These are phyloP conservation scores for Globodera ellingtonae DNA, from an alignment of 1,140 invertebrate genomes.

Conservation along the genomic window DNA sequence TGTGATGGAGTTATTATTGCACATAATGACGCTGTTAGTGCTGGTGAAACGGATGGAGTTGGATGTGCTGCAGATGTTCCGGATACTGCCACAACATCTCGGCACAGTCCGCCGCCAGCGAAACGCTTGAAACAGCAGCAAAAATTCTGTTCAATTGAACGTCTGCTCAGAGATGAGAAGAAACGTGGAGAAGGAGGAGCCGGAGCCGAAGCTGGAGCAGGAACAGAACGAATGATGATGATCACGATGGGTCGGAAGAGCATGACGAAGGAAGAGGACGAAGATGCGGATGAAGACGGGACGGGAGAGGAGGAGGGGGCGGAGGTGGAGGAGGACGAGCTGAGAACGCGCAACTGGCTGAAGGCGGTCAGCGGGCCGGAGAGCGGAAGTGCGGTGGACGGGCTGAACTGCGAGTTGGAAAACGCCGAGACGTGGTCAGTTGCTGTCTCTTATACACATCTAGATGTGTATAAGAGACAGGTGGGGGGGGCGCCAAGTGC, in stretches of 20 bases:
- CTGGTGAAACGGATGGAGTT: background rate
- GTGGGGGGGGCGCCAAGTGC: too few relatives aligned
- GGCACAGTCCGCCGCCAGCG: background rate
- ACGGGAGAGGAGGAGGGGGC: background rate
- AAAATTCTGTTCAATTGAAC: background rate
- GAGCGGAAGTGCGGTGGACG: background rate
- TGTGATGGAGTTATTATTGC: background rate
- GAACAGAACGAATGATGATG: slow-evolving; percentile 5
- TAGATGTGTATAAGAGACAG: too few relatives aligned
- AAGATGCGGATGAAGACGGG: background rate
- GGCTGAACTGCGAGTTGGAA: slow-evolving; percentile 27
- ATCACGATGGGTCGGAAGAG: background rate
- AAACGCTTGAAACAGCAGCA: background rate
- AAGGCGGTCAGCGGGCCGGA: background rate
- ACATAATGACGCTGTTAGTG: background rate
- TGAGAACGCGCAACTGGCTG: background rate
- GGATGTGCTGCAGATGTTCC: background rate
- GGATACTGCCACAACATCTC: background rate
- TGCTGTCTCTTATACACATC: too few relatives aligned
- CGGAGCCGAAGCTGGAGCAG: background rate
- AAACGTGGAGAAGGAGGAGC: background rate
- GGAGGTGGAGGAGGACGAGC: background rate
- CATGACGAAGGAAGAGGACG: background rate
- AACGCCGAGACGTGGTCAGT: slow-evolving; percentile 21
- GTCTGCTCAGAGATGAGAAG: background rate